phyloP scores from a whole-genome alignment of 2,888 invertebrate genomes.

The Caenorhabditis plicata region DNA sequence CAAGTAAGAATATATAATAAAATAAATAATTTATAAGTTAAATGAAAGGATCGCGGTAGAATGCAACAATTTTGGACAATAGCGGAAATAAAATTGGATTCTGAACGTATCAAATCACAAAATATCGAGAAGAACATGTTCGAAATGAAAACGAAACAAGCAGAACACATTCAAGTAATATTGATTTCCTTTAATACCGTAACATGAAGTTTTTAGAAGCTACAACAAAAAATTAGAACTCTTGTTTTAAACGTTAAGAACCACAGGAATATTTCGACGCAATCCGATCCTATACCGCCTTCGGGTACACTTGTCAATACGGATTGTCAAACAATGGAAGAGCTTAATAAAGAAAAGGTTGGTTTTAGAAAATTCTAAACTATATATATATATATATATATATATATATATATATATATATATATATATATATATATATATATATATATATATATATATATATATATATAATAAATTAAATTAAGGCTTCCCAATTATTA shows the following conservation, averaged over 20 bases:
- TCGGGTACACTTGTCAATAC: constrained; percentile 21
- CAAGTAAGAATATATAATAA: constrained; percentile 3
- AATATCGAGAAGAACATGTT: constrained; percentile 45
- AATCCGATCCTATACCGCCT: constrained; percentile 43
- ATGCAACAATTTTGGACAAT: constrained; percentile 38
- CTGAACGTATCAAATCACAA: constrained; percentile 29
- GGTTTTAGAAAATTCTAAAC: too few species aligned
- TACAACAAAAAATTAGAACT: constrained; percentile 48
- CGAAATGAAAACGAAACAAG: constrained; percentile 46
- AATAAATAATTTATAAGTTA: background rate
- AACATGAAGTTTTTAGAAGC: constrained; percentile 24
- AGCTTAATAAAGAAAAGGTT: constrained; percentile 38
- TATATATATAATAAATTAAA: background rate
- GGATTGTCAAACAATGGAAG: constrained; percentile 48
- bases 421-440: background rate
- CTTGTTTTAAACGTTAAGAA: constrained; percentile 43
- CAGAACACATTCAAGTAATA: constrained; percentile 30
- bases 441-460: background rate
- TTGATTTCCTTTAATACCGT: too few species aligned
- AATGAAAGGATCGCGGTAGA: constrained; percentile 30
- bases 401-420: background rate
- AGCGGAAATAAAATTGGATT: constrained; percentile 36
- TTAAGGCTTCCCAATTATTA: constrained; percentile 29
- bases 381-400: background rate
- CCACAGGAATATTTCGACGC: constrained; percentile 42